Base-by-base conservation (phyloP, 1,140 invertebrate species). In the Medauroidea extradentata region DNA sequence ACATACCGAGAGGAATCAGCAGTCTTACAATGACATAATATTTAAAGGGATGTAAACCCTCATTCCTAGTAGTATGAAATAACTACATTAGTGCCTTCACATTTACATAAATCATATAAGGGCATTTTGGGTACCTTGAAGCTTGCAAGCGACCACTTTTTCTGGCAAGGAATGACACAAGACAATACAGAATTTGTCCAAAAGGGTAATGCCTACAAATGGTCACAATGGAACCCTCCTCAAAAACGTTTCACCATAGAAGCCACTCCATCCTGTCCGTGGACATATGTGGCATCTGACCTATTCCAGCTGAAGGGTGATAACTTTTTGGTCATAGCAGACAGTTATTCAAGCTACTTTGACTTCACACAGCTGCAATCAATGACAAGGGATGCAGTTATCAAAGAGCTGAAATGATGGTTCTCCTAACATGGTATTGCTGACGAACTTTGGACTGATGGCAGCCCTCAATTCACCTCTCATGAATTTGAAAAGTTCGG, bases 401-500 rank as follows among this genome's bases (percentile, higher is more conserved):
- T 53, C 23, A 34, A 16, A 53, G 23, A 14, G 18, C 18, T 53
- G 27, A 53, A 53, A 41, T 39, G 19, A 5, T 53, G 52, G 27
- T 53, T 53, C 18, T 34, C 52, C 19, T 13, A 14, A 4, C 52
- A 53, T 53, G 52, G 52, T 18, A 53, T 53, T 42, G 13, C 52
- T 8, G 52, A 53, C 18, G 23, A 24, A 38, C 25, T 53, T 14
- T 18, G 19, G 14, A 34, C 29, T 7, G 29, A 34, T 34, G 29
- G 29, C 4, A 11, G 29, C 29, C 29, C 11, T 34, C 29, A 34
- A 34, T 34, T 7, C 29, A 34, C 29, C 11, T 34, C 29, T 34
- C 29, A 34, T 4, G 29, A 34, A 34, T 34, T 34, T 34, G 29
- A 34, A 34, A 34, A 4, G 5, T 34, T 34, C 29, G 29, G 29